Evolutionary conservation across 2,888 invertebrate genomes (phyloP).

Genomic region (Drosophila aldrichi): DNA sequence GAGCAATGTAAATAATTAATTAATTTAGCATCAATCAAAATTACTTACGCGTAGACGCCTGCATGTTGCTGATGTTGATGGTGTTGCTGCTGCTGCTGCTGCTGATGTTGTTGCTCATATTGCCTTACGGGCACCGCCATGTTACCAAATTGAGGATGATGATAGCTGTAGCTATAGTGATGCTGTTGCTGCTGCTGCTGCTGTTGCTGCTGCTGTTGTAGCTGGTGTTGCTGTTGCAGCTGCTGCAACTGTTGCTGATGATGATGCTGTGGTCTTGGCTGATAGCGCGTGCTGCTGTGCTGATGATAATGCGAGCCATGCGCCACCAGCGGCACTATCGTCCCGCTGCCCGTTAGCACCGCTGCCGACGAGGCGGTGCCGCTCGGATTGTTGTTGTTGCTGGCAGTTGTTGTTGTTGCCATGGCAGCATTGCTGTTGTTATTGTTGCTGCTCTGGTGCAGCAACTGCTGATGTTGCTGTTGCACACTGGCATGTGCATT

Average conservation of each 20-base stretch:
- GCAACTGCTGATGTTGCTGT: conserved; percentile 48
- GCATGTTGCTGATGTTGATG: conserved; percentile 56
- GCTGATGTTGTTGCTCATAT: conserved; percentile 60
- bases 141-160: conserved; percentile 84
- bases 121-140: conserved; percentile 84
- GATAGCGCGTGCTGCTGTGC: conserved; percentile 61
- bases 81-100: conserved; percentile 47
- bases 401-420: conserved; percentile 61
- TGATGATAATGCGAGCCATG: conserved; percentile 67
- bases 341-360: conserved; percentile 70
- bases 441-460: conserved; percentile 53
- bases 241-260: conserved; percentile 54
- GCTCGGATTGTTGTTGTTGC: conserved; percentile 66
- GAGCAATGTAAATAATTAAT: background rate
- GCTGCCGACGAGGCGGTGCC: conserved; percentile 72
- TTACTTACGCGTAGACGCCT: conserved; percentile 68
- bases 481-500: conserved; percentile 47
- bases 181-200: conserved; percentile 59
- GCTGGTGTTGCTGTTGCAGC: conserved; percentile 49
- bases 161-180: conserved; percentile 80
- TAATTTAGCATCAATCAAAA: background rate
- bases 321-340: conserved; percentile 65
- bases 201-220: conserved; percentile 45
- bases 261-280: conserved; percentile 41
- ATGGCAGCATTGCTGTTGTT: conserved; percentile 54